Conservation (phyloP, 1,140 invertebrate genomes). For the Drosophila ironensis region DNA sequence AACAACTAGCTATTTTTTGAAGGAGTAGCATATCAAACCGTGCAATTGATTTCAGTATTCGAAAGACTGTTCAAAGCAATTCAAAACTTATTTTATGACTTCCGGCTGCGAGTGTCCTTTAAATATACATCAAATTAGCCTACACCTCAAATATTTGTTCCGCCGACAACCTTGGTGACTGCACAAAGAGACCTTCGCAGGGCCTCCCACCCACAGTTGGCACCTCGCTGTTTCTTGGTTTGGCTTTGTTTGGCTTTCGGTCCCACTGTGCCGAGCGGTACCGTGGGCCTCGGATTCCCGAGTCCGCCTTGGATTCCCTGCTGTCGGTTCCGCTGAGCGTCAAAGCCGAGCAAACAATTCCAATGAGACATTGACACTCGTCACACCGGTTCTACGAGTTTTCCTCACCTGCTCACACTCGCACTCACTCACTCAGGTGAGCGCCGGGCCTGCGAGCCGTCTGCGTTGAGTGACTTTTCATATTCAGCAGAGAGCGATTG, state of each 20-base stretch:
- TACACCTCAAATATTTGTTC: slow-evolving; percentile 9
- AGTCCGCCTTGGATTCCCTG: too few species aligned
- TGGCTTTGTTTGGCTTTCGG: background rate
- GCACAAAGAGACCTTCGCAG: slow-evolving; percentile 12
- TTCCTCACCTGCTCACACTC: slow-evolving; percentile 29
- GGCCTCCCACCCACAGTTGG: slow-evolving; percentile 26
- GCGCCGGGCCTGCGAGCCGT: slow-evolving; percentile 1
- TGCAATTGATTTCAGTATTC: background rate
- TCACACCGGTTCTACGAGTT: slow-evolving; percentile 77
- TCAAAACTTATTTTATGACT: slow-evolving; percentile 1
- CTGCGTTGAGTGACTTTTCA: slow-evolving; percentile 48
- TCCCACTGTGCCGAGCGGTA: slow-evolving; percentile 52
- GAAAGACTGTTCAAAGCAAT: background rate
- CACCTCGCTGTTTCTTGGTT: slow-evolving; percentile 14
- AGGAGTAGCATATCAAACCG: background rate
- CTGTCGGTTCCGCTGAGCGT: slow-evolving; percentile 71
- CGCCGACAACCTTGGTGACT: slow-evolving; percentile 6
- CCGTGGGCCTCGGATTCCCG: slow-evolving; percentile 15
- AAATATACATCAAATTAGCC: slow-evolving; percentile 24
- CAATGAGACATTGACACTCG: slow-evolving; percentile 79
- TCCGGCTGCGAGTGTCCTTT: slow-evolving; percentile 2
- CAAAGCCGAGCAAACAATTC: slow-evolving; percentile 69
- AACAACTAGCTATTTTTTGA: too few species aligned
- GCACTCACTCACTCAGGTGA: too few species aligned
- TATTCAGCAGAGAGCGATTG: slow-evolving; percentile 49